Base-by-base conservation (phyloP, 2,888 invertebrate genomes). In the Galeruca laticollis region DNA sequence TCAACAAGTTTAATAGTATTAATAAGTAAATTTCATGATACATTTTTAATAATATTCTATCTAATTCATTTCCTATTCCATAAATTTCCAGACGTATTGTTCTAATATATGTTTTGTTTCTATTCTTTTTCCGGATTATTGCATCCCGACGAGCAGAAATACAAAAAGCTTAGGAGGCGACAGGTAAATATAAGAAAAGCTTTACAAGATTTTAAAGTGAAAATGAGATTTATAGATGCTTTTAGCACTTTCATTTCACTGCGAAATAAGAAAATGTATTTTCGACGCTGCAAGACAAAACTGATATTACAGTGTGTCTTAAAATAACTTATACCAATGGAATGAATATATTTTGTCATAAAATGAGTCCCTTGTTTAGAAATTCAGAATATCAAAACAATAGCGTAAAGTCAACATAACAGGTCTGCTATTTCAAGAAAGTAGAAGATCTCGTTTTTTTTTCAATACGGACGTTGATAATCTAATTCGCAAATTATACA, bases 91-190 rank as follows among this genome's bases (percentile, higher is more conserved):
- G 47, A 18, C 15, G 15, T 9, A 18, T 47, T 47, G 18, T 18
- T 47, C 2, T 47, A 47, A 47, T 47, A 18, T 26, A 51, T 49
- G 51, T 56, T 71, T 67, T 74, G 20, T 75, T 74, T 72, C 72
- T 35, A 31, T 57, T 68, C 70, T 75, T 74, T 76, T 75, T 73
- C 73, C 73, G 76, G 73, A 73, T 70, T 71, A 63, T 51, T 71
- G 73, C 68, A 62, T 8, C 47, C 47, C 15, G 47, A 15, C 18
- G 15, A n/a, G 74, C 89, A 94, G 93, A 94, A 93, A 90, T 93
- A 93, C 90, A 92, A 93, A 88, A 94, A 94, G 86, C 89, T 94
- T 81, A 89, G 93, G 85, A 88, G 94, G 85, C 88, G 93, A 87
- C 93, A 93, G 91, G 93, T 93, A 90, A 86, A 86, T 88, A 88